A percentile compares a stretch with the other conserved stretches of the same genome.
Evolutionary conservation across 2,797 vertebrate species (phyloP).

Genomic region (Alca torda): DNA sequence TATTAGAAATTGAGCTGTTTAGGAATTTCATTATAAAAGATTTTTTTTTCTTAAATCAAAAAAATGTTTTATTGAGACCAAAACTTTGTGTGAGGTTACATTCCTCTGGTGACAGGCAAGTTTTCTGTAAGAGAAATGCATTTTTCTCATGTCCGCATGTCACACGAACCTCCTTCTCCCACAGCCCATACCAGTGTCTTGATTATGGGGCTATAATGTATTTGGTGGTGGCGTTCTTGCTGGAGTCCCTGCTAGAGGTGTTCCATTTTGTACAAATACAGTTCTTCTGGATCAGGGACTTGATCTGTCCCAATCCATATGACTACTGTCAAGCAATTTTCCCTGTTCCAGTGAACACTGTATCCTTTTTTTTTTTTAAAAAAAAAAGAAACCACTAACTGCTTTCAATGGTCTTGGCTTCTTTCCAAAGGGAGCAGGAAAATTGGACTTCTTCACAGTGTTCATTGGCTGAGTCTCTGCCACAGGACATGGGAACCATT

Average conservation of each 20-base stretch:
- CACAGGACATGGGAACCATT: background rate
- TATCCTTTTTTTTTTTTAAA: background rate
- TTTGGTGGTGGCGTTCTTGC: background rate
- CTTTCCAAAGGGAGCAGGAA: conserved; percentile 13
- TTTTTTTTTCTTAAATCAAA: background rate
- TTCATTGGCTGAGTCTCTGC: background rate
- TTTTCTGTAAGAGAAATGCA: background rate
- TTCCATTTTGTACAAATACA: background rate
- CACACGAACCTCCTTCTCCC: background rate
- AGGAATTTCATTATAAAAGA: background rate
- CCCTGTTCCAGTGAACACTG: background rate
- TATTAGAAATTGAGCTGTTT: background rate
- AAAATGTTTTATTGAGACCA: background rate
- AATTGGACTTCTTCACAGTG: background rate
- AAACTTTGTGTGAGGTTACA: background rate
- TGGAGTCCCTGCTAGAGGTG: background rate
- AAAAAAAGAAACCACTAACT: background rate
- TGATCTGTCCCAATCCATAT: background rate
- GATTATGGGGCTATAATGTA: background rate
- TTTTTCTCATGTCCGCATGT: background rate
- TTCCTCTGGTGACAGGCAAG: background rate
- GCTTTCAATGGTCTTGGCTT: background rate
- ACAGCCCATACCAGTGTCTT: background rate
- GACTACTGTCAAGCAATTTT: background rate
- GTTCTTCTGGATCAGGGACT: background rate